Evolutionary conservation across 92 coral and sea anemone genomes (phyloP).

Genomic region (Montipora capitata): DNA sequence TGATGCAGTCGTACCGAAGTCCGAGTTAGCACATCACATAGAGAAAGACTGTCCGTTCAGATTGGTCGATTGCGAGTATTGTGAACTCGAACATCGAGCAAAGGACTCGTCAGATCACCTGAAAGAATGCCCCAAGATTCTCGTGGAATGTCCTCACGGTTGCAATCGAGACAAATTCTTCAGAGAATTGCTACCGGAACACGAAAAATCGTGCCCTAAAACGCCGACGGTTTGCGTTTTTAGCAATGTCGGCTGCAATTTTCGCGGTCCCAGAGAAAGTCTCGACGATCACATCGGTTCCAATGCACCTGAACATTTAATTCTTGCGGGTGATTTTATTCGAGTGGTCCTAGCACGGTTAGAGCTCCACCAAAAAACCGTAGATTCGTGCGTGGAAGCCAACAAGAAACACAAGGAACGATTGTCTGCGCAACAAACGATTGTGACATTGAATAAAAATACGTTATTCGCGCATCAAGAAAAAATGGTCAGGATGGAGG

Average conservation of each 20-base stretch:
- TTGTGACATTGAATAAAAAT: constrained; percentile 64
- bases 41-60: constrained; percentile 82
- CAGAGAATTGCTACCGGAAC: constrained; percentile 75
- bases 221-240: constrained; percentile 66
- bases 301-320: constrained; percentile 64
- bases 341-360: constrained; percentile 19
- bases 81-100: constrained; percentile 51
- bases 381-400: constrained; percentile 28
- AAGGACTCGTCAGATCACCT: constrained; percentile 61
- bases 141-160: constrained; percentile 76
- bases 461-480: constrained; percentile 76
- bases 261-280: constrained; percentile 64
- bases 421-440: constrained; percentile 62
- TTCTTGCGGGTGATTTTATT: constrained; percentile 45
- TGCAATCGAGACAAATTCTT: constrained; percentile 74
- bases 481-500: constrained; percentile 70
- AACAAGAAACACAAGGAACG: constrained; percentile 40
- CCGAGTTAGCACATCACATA: constrained; percentile 79
- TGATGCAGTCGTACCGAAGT: constrained; percentile 39
- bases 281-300: constrained; percentile 68
- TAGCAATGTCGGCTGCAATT: constrained; percentile 67
- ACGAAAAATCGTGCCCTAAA: constrained; percentile 71
- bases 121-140: constrained; percentile 74
- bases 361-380: neutral
- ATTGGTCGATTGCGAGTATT: constrained; percentile 72